phyloP scores from a whole-genome alignment of 2,888 invertebrate species.

The Philereme vetulata region DNA sequence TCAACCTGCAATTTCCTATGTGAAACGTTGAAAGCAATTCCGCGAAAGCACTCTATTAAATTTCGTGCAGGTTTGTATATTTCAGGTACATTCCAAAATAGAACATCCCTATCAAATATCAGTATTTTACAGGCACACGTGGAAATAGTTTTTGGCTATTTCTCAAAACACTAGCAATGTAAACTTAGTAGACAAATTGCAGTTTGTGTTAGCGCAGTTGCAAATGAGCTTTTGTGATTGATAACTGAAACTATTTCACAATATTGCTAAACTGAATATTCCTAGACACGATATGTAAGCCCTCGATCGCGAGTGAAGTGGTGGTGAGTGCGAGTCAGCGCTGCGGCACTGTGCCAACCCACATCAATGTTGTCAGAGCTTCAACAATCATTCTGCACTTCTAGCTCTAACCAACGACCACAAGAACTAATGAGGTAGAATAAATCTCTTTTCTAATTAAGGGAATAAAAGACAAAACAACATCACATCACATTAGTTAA shows the following conservation, averaged over 20 bases:
- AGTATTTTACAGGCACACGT: neutral
- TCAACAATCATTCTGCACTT: slow-evolving; percentile 22
- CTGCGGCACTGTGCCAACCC: slow-evolving; percentile 64
- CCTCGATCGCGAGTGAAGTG: slow-evolving; percentile 44
- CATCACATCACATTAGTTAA: too few relatives aligned
- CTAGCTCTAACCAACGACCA: slow-evolving; percentile 8
- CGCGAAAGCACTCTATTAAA: slow-evolving; percentile 50
- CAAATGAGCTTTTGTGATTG: neutral
- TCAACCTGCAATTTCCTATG: slow-evolving; percentile 50
- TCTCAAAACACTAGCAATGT: slow-evolving; percentile 4
- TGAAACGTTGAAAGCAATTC: slow-evolving; percentile 46
- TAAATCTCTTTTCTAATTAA: too few relatives aligned
- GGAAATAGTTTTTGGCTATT: slow-evolving; percentile 5
- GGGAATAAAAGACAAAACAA: too few relatives aligned
- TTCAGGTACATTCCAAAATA: slow-evolving; percentile 25
- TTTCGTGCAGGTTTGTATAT: slow-evolving; percentile 36
- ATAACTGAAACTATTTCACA: slow-evolving; percentile 4
- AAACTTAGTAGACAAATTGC: neutral
- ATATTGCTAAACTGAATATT: neutral
- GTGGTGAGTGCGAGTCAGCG: slow-evolving; percentile 48
- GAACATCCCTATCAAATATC: slow-evolving; percentile 9
- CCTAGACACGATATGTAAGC: slow-evolving; percentile 15
- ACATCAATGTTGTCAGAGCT: slow-evolving; percentile 40
- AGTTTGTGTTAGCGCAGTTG: neutral
- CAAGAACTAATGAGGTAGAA: slow-evolving; percentile 10